Conservation (phyloP, 2,888 invertebrate genomes). For the Megalurothrips usitatus region DNA sequence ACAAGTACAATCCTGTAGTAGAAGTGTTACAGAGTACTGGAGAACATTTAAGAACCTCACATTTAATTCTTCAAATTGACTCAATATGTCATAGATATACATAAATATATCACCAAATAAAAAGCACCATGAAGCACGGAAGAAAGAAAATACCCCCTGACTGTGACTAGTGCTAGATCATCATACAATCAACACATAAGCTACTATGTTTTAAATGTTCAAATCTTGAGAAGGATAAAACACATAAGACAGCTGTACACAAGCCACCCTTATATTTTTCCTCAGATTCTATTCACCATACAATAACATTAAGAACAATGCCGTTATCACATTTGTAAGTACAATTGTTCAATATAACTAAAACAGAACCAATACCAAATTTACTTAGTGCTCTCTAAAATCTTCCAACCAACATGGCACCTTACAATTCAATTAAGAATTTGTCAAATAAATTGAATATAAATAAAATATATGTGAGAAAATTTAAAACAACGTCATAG, state of each 20-base stretch:
- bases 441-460: neutral
- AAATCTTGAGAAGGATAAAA: too few species aligned
- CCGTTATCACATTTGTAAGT: conserved; percentile 7
- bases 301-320: conserved; percentile 1
- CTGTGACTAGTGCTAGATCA: too few species aligned
- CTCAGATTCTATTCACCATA: neutral
- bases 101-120: neutral
- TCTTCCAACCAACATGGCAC: neutral
- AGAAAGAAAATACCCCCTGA: neutral
- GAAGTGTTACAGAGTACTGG: neutral
- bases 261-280: too few species aligned
- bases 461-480: conserved; percentile 10
- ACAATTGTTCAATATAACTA: conserved; percentile 1
- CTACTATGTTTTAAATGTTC: too few species aligned
- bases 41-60: neutral
- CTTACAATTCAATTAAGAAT: neutral
- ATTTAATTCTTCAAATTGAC: neutral
- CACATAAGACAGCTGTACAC: too few species aligned
- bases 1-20: neutral
- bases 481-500: neutral
- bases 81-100: neutral
- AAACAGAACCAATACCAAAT: neutral
- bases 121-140: neutral
- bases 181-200: too few species aligned
- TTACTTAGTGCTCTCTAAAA: neutral